A percentile compares a stretch with the other conserved stretches of the same genome.
Evolutionary conservation across 23 tunicate species (phyloP).

Genomic region (Trididemnum clinides): DNA sequence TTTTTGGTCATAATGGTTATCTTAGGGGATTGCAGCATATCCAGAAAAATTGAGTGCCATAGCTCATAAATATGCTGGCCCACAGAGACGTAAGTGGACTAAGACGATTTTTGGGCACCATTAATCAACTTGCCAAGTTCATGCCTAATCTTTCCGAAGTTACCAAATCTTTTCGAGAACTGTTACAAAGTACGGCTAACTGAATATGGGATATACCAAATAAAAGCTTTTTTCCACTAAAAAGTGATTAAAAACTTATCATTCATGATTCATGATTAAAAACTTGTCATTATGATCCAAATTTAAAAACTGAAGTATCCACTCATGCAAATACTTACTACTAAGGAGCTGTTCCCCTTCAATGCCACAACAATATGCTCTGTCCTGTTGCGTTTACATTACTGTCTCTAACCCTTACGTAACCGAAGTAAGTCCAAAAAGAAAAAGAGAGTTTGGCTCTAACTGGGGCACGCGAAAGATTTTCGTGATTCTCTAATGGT

Average conservation of each 20-base stretch:
- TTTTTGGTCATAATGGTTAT: constrained; percentile 16
- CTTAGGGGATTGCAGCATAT: neutral
- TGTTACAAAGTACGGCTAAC: neutral
- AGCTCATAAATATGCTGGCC: neutral
- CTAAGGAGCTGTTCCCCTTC: no score
- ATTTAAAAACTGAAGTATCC: constrained; percentile 3
- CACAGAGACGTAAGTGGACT: neutral
- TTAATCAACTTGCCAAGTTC: constrained; percentile 28
- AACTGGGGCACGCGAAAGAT: constrained; percentile 23
- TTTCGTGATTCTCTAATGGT: no score
- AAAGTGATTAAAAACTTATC: no score
- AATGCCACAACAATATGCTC: neutral
- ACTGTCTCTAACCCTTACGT: constrained; percentile 10
- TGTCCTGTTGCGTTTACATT: constrained; percentile 19
- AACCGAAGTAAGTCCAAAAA: constrained; percentile 29
- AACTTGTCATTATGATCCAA: constrained; percentile 13
- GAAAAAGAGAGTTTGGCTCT: constrained; percentile 26
- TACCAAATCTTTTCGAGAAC: constrained; percentile 15
- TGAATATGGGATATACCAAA: constrained; percentile 2
- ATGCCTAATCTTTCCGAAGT: constrained; percentile 15
- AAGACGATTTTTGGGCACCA: constrained; percentile 29
- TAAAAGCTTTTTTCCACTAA: no score
- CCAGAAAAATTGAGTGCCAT: constrained; percentile 13
- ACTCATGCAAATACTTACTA: no score
- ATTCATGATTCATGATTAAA: no score